Conservation (phyloP, 2,888 invertebrate genomes). For the Argyresthia goedartella region DNA sequence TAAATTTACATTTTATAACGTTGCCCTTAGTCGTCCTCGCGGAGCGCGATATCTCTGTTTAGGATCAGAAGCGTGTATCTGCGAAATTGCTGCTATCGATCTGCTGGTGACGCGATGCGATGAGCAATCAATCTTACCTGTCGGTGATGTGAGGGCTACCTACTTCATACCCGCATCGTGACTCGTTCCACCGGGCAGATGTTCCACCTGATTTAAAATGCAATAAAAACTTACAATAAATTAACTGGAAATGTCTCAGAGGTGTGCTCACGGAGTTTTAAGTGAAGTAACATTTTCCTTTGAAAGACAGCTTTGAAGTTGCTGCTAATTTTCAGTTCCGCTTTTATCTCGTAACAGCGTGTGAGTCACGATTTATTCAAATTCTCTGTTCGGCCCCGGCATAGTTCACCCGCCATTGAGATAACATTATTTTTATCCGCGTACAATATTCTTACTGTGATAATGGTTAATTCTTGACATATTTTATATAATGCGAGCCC, state of each 20-base stretch:
- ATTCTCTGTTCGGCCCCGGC: conserved; percentile 22
- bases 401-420: conserved; percentile 27
- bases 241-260: no score
- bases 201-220: background rate
- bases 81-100: conserved; percentile 40
- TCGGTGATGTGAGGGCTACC: background rate
- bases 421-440: conserved; percentile 38
- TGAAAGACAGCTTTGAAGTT: no score
- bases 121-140: conserved; percentile 6
- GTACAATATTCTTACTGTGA: conserved; percentile 53
- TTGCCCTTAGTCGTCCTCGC: conserved; percentile 38
- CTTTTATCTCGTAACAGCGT: background rate
- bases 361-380: conserved; percentile 28
- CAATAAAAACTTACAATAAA: background rate
- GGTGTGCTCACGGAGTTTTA: no score
- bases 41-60: conserved; percentile 56
- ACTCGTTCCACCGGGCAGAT: background rate
- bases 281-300: no score
- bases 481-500: conserved; percentile 65
- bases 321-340: background rate
- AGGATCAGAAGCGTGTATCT: conserved; percentile 47
- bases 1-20: conserved; percentile 68
- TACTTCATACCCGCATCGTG: no score
- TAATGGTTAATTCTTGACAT: conserved; percentile 69
- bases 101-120: conserved; percentile 21